phyloP scores from a whole-genome alignment of 2,113 vertebrate genomes.

The Aramus guarauna region DNA sequence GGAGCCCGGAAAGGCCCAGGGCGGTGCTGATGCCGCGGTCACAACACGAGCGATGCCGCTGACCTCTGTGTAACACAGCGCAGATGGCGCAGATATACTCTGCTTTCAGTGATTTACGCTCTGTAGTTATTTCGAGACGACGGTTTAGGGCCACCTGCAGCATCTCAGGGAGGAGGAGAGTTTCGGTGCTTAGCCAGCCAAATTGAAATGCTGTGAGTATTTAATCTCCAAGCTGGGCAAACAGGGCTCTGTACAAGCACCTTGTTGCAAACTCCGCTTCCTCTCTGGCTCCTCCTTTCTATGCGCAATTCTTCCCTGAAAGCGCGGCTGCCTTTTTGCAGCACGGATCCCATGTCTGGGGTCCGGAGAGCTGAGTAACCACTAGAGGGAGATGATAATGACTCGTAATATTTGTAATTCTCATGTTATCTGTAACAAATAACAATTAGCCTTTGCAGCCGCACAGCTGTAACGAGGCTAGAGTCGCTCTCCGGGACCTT shows the following conservation, averaged over 20 bases:
- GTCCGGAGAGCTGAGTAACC: background rate
- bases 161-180: background rate
- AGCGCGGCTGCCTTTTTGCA: background rate
- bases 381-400: constrained; percentile 49
- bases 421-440: background rate
- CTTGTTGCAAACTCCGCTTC: background rate
- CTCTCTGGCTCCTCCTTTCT: background rate
- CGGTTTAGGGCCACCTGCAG: background rate
- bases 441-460: background rate
- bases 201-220: fast-evolving
- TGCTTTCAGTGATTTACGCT: background rate
- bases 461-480: background rate
- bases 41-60: fast-evolving
- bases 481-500: fast-evolving
- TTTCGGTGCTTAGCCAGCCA: background rate
- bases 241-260: background rate
- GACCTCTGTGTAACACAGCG: background rate
- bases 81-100: background rate
- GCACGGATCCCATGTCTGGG: fast-evolving
- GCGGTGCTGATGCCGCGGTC: background rate
- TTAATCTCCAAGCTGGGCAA: background rate
- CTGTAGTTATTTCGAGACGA: fast-evolving
- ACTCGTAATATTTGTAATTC: background rate
- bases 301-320: fast-evolving
- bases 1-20: background rate